A percentile compares a stretch with the other conserved stretches of the same genome.
phyloP scores from a whole-genome alignment of 1,140 invertebrate species.

The Brachionus sp. region DNA sequence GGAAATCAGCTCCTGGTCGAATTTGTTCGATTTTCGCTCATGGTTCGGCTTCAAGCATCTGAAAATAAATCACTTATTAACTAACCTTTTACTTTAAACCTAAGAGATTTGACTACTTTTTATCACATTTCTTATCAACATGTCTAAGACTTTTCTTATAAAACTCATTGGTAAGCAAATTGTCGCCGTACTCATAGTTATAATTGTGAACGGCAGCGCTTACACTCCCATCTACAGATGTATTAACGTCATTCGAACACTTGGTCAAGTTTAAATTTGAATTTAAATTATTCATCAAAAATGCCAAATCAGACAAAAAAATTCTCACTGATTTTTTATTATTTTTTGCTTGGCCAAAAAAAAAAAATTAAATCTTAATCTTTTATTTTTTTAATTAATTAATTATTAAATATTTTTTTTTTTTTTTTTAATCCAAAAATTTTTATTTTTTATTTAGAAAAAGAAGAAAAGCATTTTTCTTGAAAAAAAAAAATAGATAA shows the following conservation, averaged over 20 bases:
- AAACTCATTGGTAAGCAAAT: neutral
- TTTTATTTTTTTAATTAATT: too few species aligned
- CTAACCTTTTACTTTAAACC: neutral
- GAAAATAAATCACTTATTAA: neutral
- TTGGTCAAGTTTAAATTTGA: neutral
- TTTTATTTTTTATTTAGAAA: too few species aligned
- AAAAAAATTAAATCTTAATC: too few species aligned
- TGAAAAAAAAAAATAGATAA: too few species aligned
- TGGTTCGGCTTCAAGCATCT: conserved; percentile 79
- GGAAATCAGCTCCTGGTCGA: conserved; percentile 70
- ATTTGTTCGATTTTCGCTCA: conserved; percentile 66
- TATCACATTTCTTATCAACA: neutral
- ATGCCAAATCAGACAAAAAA: neutral
- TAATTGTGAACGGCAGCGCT: neutral
- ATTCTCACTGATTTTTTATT: neutral
- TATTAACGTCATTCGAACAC: conserved; percentile 9
- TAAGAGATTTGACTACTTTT: conserved; percentile 21
- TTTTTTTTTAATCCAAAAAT: too few species aligned
- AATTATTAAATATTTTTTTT: too few species aligned
- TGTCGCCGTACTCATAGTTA: conserved; percentile 21
- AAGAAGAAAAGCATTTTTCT: too few species aligned
- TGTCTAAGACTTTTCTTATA: neutral
- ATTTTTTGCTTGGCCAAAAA: neutral
- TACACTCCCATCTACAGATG: neutral
- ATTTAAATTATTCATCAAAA: conserved; percentile 30